Evolutionary conservation across 2,113 vertebrate species (phyloP).

Genomic region (Cynopterus brachyotis): DNA sequence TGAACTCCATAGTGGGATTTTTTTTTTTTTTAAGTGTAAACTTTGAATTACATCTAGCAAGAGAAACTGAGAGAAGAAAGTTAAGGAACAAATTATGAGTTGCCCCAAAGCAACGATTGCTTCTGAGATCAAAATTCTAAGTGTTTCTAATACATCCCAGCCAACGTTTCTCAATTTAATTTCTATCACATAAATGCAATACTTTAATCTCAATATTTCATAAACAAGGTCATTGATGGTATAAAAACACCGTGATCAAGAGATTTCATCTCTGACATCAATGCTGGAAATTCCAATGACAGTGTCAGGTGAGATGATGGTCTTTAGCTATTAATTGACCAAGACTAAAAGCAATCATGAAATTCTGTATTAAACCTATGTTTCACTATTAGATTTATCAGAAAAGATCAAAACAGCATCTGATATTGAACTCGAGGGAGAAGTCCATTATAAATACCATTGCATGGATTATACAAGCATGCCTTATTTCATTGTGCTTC

Average conservation of each 20-base stretch:
- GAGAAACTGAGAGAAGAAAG: constrained; percentile 23
- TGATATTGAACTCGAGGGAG: not conserved
- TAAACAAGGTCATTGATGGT: not conserved
- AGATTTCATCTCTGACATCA: not conserved
- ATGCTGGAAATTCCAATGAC: not conserved
- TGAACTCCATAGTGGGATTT: not conserved
- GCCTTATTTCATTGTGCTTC: no score
- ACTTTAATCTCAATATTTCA: constrained; percentile 34
- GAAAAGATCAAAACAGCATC: not conserved
- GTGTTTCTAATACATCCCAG: not conserved
- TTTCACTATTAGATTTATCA: not conserved
- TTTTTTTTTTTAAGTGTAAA: not conserved
- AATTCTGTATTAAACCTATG: not conserved
- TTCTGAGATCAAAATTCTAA: constrained; percentile 10
- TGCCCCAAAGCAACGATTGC: not conserved
- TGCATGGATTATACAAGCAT: no score
- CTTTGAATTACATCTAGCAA: not conserved
- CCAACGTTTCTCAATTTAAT: not conserved
- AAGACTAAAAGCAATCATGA: not conserved
- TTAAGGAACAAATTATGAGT: not conserved
- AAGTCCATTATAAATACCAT: not conserved
- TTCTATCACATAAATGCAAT: not conserved
- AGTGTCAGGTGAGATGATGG: not conserved
- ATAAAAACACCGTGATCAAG: not conserved
- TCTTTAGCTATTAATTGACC: not conserved